phyloP scores from a whole-genome alignment of 1,140 invertebrate species.

The Aphaenogaster rudis region DNA sequence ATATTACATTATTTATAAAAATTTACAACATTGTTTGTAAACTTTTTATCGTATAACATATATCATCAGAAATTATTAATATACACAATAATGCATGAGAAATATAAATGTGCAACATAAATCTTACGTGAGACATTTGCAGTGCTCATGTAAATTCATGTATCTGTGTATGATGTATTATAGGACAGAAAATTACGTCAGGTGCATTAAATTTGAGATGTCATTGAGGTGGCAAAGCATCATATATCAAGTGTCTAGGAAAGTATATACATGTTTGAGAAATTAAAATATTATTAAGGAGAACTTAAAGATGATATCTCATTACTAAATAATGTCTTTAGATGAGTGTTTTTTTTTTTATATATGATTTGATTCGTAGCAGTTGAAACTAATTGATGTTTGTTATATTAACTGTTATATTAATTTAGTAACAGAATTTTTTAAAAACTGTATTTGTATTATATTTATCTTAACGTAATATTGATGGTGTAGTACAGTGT shows the following conservation, averaged over 20 bases:
- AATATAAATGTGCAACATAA: slow-evolving; percentile 39
- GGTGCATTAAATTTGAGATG: slow-evolving; percentile 23
- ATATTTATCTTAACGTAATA: slow-evolving; percentile 34
- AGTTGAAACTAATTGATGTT: slow-evolving; percentile 32
- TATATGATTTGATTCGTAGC: not conserved
- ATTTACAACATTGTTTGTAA: slow-evolving; percentile 18
- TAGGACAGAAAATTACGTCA: slow-evolving; percentile 18
- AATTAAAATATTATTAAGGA: slow-evolving; percentile 15
- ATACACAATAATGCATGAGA: slow-evolving; percentile 50
- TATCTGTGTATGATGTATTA: slow-evolving; percentile 32
- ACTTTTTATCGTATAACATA: slow-evolving; percentile 22
- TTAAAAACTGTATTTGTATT: slow-evolving; percentile 29
- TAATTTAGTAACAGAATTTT: slow-evolving; percentile 25
- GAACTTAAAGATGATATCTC: slow-evolving; percentile 23
- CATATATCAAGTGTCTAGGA: slow-evolving; percentile 16
- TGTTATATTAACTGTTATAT: slow-evolving; percentile 14
- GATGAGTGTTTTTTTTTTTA: not conserved
- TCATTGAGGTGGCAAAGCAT: slow-evolving; percentile 13
- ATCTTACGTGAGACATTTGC: slow-evolving; percentile 31
- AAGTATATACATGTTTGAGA: slow-evolving; percentile 9
- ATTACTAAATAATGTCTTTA: slow-evolving; percentile 10
- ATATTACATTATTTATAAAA: slow-evolving; percentile 35
- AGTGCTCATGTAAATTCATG: slow-evolving; percentile 24
- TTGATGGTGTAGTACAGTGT: slow-evolving; percentile 25
- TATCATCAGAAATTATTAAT: slow-evolving; percentile 20